These are phyloP conservation scores for Ammodytes dubius DNA, from an alignment of 2,113 vertebrate species.

Conservation along the genomic window DNA sequence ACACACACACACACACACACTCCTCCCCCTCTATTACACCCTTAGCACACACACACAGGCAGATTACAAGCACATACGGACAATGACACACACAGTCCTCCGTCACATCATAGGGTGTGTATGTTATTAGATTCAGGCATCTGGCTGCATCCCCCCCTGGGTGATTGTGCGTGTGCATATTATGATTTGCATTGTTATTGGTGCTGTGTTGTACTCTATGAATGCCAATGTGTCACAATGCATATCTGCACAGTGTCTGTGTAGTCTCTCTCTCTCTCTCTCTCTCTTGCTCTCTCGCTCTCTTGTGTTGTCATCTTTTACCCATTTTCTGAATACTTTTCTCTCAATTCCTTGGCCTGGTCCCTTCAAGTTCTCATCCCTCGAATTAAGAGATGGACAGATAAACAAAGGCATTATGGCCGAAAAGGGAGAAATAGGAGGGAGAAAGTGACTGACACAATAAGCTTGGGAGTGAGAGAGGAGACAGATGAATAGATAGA, in stretches of 20 bases:
- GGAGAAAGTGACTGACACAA: constrained; percentile 13
- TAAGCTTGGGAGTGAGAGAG: background rate
- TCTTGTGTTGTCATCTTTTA: constrained; percentile 6
- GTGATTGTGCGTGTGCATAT: constrained; percentile 12
- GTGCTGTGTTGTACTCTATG: constrained; percentile 21
- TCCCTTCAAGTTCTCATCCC: constrained; percentile 8
- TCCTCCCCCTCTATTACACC: background rate
- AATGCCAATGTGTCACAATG: constrained; percentile 42
- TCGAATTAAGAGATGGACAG: constrained; percentile 36
- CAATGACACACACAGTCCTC: background rate
- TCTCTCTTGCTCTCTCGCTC: background rate
- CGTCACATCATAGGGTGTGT: background rate
- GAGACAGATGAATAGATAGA: constrained; percentile 52
- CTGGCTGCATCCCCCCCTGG: background rate
- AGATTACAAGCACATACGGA: background rate
- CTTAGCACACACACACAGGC: background rate
- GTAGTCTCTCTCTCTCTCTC: background rate
- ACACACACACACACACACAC: background rate
- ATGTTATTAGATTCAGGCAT: constrained; percentile 3
- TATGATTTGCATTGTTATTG: constrained; percentile 55
- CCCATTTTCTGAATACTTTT: background rate
- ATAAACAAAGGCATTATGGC: constrained; percentile 24
- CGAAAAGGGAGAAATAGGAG: constrained; percentile 18
- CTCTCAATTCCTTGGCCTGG: background rate
- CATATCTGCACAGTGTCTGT: background rate